A percentile compares a stretch with the other conserved stretches of the same genome.
phyloP scores from a whole-genome alignment of 1,140 invertebrate genomes.

The Drosophila ficusphila region DNA sequence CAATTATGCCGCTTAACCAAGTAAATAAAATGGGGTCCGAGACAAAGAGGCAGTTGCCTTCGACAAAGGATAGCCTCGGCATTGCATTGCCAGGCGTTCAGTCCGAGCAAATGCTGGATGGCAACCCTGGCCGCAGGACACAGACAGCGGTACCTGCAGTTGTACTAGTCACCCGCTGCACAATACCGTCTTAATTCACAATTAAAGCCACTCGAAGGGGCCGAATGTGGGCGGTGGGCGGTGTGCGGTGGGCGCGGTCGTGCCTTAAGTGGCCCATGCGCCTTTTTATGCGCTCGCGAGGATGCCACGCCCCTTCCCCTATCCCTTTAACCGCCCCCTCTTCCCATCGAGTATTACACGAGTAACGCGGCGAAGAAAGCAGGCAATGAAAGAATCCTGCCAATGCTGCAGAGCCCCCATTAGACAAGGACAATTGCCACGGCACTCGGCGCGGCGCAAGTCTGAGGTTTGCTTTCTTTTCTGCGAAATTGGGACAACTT shows the following conservation, averaged over 20 bases:
- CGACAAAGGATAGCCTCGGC: conserved; percentile 67
- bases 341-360: conserved; percentile 46
- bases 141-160: conserved; percentile 15
- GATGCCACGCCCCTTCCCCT: conserved; percentile 22
- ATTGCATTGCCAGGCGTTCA: conserved; percentile 56
- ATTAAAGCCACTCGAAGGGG: conserved; percentile 80
- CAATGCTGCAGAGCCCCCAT: conserved; percentile 48
- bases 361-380: conserved; percentile 31
- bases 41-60: conserved; percentile 42
- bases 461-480: conserved; percentile 7
- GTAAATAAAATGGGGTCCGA: conserved; percentile 65
- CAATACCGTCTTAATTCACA: conserved; percentile 84
- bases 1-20: conserved; percentile 73
- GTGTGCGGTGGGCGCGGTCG: neutral
- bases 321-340: conserved; percentile 38
- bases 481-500: conserved; percentile 55
- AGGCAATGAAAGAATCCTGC: conserved; percentile 38
- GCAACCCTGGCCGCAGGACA: conserved; percentile 50
- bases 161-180: conserved; percentile 36
- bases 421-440: conserved; percentile 72
- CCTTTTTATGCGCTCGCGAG: conserved; percentile 59
- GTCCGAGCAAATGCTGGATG: conserved; percentile 3
- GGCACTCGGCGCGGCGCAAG: conserved; percentile 38
- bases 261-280: conserved; percentile 70
- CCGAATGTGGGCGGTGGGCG: neutral